Percentiles rank a stretch among this genome's conserved stretches.
These are phyloP conservation scores for Chaetodon trifasciatus DNA, from an alignment of 2,797 vertebrate genomes.

Conservation along the genomic window DNA sequence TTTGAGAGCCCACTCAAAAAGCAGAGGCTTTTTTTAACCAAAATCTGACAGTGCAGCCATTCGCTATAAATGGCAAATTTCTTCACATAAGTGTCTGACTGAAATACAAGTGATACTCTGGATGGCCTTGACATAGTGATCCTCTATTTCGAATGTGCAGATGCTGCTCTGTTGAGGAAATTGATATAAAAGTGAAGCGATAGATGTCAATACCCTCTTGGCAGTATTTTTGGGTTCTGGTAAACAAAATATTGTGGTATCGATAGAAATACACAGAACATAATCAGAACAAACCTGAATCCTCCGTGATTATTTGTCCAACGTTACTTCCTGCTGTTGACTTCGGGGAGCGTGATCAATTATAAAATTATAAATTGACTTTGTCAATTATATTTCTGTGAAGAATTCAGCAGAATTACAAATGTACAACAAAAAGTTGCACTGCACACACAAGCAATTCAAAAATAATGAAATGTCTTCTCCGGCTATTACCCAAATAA, in stretches of 20 bases:
- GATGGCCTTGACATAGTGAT: background rate
- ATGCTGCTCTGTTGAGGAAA: background rate
- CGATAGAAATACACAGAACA: constrained; percentile 26
- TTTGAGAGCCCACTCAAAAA: background rate
- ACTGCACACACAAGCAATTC: constrained; percentile 25
- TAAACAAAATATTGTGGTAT: background rate
- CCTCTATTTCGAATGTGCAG: background rate
- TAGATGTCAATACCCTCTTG: constrained; percentile 9
- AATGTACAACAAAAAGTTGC: constrained; percentile 14
- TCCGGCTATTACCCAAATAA: background rate
- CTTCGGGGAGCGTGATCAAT: constrained; percentile 27
- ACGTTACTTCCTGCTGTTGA: constrained; percentile 8
- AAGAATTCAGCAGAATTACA: constrained; percentile 32
- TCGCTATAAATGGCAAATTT: constrained; percentile 9
- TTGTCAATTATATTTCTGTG: constrained; percentile 18
- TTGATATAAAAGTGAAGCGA: background rate
- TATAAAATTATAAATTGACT: background rate
- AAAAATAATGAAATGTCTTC: constrained; percentile 35
- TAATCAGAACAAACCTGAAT: constrained; percentile 7
- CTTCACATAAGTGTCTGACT: constrained; percentile 4
- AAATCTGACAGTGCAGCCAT: background rate
- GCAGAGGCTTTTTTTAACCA: background rate
- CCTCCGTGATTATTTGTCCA: background rate
- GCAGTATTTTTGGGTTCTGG: constrained; percentile 5
- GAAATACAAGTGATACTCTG: constrained; percentile 4